Evolutionary conservation across 2,888 invertebrate genomes (phyloP).

Genomic region (Platynereis dumerilii): DNA sequence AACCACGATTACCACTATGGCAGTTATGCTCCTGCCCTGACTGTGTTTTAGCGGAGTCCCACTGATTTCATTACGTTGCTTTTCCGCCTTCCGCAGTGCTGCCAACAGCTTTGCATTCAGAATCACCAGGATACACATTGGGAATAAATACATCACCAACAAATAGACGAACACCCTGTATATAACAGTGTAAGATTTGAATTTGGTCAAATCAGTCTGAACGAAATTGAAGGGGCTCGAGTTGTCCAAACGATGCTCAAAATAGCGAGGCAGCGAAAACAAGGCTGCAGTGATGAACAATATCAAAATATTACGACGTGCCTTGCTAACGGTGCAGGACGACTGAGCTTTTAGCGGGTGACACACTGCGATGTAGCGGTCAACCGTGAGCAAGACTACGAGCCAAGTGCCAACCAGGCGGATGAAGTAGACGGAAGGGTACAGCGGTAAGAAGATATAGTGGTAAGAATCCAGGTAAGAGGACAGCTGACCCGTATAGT

Average conservation of each 20-base stretch:
- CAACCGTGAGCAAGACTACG: conserved; percentile 38
- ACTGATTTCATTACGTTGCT: conserved; percentile 5
- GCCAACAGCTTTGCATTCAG: conserved; percentile 33
- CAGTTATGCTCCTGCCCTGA: conserved; percentile 22
- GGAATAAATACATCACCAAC: conserved; percentile 34
- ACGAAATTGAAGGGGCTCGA: not conserved
- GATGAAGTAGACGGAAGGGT: conserved; percentile 31
- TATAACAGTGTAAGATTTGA: conserved; percentile 30
- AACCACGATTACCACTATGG: conserved; percentile 34
- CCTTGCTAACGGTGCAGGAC: conserved; percentile 32
- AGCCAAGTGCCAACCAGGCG: conserved; percentile 36
- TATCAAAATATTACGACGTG: conserved; percentile 29
- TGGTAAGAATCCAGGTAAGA: conserved; percentile 17
- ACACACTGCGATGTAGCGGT: conserved; percentile 38
- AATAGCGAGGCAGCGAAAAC: conserved; percentile 34
- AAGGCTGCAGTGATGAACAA: conserved; percentile 24
- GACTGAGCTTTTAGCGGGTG: conserved; percentile 37
- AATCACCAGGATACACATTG: conserved; percentile 31
- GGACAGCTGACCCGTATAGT: conserved; percentile 10
- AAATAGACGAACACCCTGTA: conserved; percentile 35
- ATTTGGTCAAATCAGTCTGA: conserved; percentile 20
- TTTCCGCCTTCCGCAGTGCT: conserved; percentile 22
- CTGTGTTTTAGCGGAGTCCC: not conserved
- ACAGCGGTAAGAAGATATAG: conserved; percentile 29
- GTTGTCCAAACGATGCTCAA: conserved; percentile 27